phyloP scores from a whole-genome alignment of 2,888 invertebrate species.

The Hirtodrosophila alboralis region DNA sequence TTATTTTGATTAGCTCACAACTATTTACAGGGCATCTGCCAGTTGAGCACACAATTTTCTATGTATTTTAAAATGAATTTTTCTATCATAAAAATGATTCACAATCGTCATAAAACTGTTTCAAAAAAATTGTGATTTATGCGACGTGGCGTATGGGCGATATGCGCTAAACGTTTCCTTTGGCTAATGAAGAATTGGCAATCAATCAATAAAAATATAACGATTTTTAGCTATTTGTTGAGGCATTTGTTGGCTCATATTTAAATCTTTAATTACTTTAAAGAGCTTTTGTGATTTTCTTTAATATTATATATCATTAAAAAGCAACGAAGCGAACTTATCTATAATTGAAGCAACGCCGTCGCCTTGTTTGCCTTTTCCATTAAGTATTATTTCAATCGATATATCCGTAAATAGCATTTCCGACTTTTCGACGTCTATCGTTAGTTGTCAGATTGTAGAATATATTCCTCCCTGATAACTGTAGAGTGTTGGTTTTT shows the following conservation, averaged over 20 bases:
- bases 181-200: conserved; percentile 12
- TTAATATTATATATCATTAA: too few species aligned
- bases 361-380: not conserved
- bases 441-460: conserved; percentile 13
- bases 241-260: not conserved
- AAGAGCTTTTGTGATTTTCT: too few species aligned
- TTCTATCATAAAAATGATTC: conserved; percentile 48
- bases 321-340: conserved; percentile 8
- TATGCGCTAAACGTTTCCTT: conserved; percentile 5
- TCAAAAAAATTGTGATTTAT: conserved; percentile 38
- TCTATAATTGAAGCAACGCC: conserved; percentile 17
- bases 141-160: conserved; percentile 44
- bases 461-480: not conserved
- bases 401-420: conserved; percentile 71
- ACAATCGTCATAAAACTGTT: conserved; percentile 42
- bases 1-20: too few species aligned
- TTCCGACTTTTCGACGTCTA: conserved; percentile 60
- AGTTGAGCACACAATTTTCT: too few species aligned
- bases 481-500: conserved; percentile 37
- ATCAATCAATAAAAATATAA: too few species aligned
- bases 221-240: not conserved
- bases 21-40: too few species aligned
- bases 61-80: conserved; percentile 31
- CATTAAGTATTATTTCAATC: conserved; percentile 56
- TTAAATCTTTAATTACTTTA: not conserved